A percentile compares a stretch with the other conserved stretches of the same genome.
These are phyloP conservation scores for Drosophila birchii DNA, from an alignment of 2,888 invertebrate genomes.

Conservation along the genomic window DNA sequence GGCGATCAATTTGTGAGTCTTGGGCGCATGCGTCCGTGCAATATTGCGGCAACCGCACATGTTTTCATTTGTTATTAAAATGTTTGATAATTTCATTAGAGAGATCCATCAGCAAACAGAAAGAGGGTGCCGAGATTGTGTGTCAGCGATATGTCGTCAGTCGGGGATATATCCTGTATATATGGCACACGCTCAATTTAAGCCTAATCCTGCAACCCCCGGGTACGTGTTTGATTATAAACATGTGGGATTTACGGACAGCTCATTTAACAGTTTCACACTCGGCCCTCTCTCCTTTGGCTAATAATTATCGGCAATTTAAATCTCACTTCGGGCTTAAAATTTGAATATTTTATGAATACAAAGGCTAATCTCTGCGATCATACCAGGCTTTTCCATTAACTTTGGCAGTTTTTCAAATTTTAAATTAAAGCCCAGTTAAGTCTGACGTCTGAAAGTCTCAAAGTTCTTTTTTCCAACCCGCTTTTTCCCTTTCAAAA, in stretches of 20 bases:
- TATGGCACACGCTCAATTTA: conserved; percentile 82
- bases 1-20: conserved; percentile 37
- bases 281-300: conserved; percentile 2
- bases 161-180: conserved; percentile 35
- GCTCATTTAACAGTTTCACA: conserved; percentile 64
- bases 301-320: conserved; percentile 56
- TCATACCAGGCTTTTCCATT: conserved; percentile 22
- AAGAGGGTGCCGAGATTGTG: conserved; percentile 37
- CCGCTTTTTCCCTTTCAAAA: conserved; percentile 14
- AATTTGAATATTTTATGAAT: conserved; percentile 63
- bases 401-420: conserved; percentile 3
- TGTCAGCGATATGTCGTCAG: conserved; percentile 34
- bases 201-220: conserved; percentile 79
- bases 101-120: conserved; percentile 65
- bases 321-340: conserved; percentile 62
- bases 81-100: conserved; percentile 82
- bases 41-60: conserved; percentile 79
- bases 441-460: conserved; percentile 33
- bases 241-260: conserved; percentile 81
- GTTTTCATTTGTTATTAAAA: conserved; percentile 84
- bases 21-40: conserved; percentile 63
- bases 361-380: conserved; percentile 26
- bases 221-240: conserved; percentile 75
- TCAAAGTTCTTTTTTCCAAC: conserved; percentile 2
- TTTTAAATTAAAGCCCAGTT: conserved; percentile 51